These are phyloP conservation scores for Phoeniculus purpureus DNA, from an alignment of 2,797 vertebrate species.

Conservation along the genomic window DNA sequence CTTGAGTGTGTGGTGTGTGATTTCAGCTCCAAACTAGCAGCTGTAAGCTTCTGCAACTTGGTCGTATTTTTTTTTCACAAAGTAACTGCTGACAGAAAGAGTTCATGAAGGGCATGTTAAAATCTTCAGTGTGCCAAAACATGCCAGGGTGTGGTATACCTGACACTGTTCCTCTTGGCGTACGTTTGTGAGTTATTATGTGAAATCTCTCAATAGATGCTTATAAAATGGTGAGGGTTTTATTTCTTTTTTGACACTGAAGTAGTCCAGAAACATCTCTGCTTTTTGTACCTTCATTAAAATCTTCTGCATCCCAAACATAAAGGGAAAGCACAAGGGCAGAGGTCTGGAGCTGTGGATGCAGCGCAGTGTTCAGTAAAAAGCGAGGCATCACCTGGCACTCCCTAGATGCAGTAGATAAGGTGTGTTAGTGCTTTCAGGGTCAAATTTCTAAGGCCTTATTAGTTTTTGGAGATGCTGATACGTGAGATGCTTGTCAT, in stretches of 20 bases:
- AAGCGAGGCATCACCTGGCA: neutral
- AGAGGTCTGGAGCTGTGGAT: neutral
- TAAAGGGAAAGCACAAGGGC: neutral
- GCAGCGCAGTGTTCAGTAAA: neutral
- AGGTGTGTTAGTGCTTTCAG: neutral
- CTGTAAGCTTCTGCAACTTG: neutral
- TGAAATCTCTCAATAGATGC: neutral
- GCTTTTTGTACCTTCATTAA: neutral
- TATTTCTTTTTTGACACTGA: neutral
- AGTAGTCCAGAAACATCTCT: neutral
- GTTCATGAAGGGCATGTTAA: neutral
- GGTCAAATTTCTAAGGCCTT: neutral
- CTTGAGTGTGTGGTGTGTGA: neutral
- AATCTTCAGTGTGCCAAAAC: neutral
- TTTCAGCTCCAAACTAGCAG: neutral
- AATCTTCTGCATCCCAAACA: neutral
- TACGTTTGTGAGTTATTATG: rapidly evolving
- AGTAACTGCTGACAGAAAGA: neutral
- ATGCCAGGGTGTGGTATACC: neutral
- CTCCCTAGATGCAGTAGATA: neutral
- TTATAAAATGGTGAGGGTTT: neutral
- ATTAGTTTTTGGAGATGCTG: rapidly evolving
- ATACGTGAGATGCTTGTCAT: neutral
- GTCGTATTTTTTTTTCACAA: neutral
- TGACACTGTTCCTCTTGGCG: neutral